phyloP scores from a whole-genome alignment of 2,797 vertebrate genomes.

The Galagoides demidoff region DNA sequence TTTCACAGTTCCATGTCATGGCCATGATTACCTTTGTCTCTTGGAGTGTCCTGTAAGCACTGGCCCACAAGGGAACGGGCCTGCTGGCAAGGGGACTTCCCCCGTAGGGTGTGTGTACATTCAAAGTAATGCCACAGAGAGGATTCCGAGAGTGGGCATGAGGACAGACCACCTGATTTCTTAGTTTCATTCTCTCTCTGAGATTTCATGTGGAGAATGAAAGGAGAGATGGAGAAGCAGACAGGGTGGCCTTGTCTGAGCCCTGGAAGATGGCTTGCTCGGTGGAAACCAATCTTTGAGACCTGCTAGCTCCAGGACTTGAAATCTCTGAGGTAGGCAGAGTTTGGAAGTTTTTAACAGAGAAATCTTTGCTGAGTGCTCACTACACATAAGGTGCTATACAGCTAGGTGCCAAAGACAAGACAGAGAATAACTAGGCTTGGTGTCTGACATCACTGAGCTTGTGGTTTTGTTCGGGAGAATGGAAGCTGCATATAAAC shows the following conservation, averaged over 20 bases:
- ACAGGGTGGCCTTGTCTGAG: background rate
- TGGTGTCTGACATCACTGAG: background rate
- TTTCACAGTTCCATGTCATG: background rate
- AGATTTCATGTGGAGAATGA: background rate
- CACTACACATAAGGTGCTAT: rapidly evolving
- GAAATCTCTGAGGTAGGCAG: background rate
- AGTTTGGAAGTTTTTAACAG: background rate
- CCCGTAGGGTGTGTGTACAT: background rate
- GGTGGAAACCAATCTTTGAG: background rate
- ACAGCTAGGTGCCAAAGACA: background rate
- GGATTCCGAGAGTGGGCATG: rapidly evolving
- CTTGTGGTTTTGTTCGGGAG: conserved; percentile 27
- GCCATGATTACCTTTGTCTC: background rate
- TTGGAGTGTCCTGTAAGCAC: background rate
- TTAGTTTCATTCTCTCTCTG: background rate
- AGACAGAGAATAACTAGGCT: background rate
- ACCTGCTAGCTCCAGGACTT: background rate
- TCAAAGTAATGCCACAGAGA: background rate
- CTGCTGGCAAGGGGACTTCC: background rate
- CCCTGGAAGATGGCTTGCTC: background rate
- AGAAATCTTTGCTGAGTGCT: background rate
- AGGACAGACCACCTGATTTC: background rate
- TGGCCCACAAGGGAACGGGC: background rate
- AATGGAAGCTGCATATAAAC: conserved; percentile 11
- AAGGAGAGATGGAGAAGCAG: background rate